phyloP scores from a whole-genome alignment of 30 jellyfish, hydroid and myxozoan species.

The Cassiopea andromeda region DNA sequence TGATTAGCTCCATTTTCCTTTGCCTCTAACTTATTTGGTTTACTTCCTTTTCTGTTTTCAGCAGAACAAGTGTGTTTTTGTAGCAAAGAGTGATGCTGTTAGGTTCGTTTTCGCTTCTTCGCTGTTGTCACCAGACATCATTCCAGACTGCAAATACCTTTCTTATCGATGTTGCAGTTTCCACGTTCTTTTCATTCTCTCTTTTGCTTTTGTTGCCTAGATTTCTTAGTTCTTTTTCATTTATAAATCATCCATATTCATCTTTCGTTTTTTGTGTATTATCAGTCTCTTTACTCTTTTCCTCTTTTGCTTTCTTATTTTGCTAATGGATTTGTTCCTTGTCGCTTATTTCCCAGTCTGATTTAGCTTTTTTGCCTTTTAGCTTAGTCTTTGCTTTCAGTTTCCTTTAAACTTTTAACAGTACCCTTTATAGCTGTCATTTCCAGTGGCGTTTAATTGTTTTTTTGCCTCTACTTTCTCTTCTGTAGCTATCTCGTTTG shows the following conservation, averaged over 20 bases:
- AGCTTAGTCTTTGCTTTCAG: neutral
- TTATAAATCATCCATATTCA: neutral
- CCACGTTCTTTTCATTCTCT: neutral
- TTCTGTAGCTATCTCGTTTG: neutral
- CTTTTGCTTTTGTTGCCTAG: neutral
- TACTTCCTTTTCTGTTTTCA: too few relatives aligned
- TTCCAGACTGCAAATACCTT: neutral
- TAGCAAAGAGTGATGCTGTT: too few relatives aligned
- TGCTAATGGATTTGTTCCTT: neutral
- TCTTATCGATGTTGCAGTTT: neutral
- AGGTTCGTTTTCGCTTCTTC: too few relatives aligned
- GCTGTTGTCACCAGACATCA: too few relatives aligned
- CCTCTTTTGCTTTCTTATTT: neutral
- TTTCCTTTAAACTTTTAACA: neutral
- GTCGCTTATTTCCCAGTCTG: neutral
- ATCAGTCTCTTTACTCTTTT: neutral
- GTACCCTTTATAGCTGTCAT: neutral
- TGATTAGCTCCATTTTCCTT: too few relatives aligned
- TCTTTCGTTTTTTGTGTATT: neutral
- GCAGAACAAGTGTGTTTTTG: too few relatives aligned
- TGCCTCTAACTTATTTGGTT: too few relatives aligned
- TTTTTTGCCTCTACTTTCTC: conserved; percentile 2
- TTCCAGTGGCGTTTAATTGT: too few relatives aligned
- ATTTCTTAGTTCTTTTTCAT: neutral
- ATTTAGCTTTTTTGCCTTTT: neutral